These are phyloP conservation scores for Liparis tanakae DNA, from an alignment of 2,797 vertebrate genomes.

Conservation along the genomic window DNA sequence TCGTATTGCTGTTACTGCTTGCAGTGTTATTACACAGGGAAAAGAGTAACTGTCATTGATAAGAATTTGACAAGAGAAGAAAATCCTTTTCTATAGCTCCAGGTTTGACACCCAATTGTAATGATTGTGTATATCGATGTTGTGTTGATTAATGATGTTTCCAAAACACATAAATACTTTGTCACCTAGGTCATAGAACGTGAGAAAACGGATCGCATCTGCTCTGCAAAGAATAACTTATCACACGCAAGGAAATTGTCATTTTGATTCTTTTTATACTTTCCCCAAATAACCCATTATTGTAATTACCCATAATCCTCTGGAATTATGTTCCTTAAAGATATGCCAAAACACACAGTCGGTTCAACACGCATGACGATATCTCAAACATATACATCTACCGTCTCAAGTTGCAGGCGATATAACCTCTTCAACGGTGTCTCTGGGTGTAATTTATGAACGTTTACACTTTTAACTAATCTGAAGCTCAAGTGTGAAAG, in stretches of 20 bases:
- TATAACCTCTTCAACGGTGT: constrained; percentile 30
- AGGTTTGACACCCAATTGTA: constrained; percentile 60
- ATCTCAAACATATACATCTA: constrained; percentile 43
- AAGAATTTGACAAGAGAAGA: constrained; percentile 43
- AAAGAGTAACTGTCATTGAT: constrained; percentile 43
- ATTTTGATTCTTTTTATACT: constrained; percentile 32
- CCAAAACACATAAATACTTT: constrained; percentile 44
- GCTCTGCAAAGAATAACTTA: constrained; percentile 29
- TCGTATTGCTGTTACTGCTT: constrained; percentile 57
- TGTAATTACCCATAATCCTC: constrained; percentile 53
- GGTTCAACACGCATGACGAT: constrained; percentile 32
- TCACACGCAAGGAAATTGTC: constrained; percentile 22
- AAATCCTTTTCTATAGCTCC: constrained; percentile 50
- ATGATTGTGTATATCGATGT: constrained; percentile 59
- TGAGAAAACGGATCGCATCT: constrained; percentile 32
- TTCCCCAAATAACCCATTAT: constrained; percentile 35
- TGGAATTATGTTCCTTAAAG: constrained; percentile 53
- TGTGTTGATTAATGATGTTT: constrained; percentile 67
- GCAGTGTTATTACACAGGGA: constrained; percentile 74
- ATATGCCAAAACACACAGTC: constrained; percentile 71
- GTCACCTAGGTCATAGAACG: constrained; percentile 10
- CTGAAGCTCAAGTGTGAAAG: constrained; percentile 46
- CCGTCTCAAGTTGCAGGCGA: constrained; percentile 56
- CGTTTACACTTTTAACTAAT: constrained; percentile 56
- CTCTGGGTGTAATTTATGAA: constrained; percentile 61